Conservation (phyloP, 1,140 invertebrate species). For the Aphelenchoides besseyi region DNA sequence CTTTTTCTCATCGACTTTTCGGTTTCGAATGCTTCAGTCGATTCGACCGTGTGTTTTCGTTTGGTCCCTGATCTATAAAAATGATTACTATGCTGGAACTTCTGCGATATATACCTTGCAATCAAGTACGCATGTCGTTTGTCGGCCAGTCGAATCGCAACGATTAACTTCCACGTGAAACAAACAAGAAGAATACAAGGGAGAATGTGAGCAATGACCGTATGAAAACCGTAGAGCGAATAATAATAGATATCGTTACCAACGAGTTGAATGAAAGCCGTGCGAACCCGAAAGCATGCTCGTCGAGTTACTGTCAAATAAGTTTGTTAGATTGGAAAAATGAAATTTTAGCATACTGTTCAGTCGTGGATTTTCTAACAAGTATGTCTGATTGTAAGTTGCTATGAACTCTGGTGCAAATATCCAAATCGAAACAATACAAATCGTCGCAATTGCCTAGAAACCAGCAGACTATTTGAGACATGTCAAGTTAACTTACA, state of each 20-base stretch:
- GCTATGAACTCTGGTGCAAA: constrained; percentile 59
- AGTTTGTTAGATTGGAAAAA: neutral
- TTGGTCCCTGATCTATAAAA: neutral
- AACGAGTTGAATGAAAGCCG: constrained; percentile 44
- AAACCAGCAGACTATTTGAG: constrained; percentile 21
- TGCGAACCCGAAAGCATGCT: constrained; percentile 47
- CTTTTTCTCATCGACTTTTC: constrained; percentile 1
- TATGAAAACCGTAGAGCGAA: constrained; percentile 51
- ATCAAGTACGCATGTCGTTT: constrained; percentile 53
- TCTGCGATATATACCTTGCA: constrained; percentile 34
- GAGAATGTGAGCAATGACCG: constrained; percentile 54
- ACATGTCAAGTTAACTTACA: constrained; percentile 30
- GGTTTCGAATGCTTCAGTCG: neutral
- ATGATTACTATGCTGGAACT: constrained; percentile 19
- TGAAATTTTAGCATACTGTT: constrained; percentile 44
- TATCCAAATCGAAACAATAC: constrained; percentile 48
- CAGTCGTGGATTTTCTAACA: constrained; percentile 7
- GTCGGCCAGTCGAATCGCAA: constrained; percentile 55
- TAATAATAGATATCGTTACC: constrained; percentile 58
- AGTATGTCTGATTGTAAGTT: constrained; percentile 55
- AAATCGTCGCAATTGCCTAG: constrained; percentile 57
- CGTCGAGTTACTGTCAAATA: constrained; percentile 46
- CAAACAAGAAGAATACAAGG: constrained; percentile 57
- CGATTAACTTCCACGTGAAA: constrained; percentile 59
- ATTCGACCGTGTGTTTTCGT: constrained; percentile 14